Conservation (phyloP, 2,888 invertebrate genomes). For the Nemotelus pantherinus region DNA sequence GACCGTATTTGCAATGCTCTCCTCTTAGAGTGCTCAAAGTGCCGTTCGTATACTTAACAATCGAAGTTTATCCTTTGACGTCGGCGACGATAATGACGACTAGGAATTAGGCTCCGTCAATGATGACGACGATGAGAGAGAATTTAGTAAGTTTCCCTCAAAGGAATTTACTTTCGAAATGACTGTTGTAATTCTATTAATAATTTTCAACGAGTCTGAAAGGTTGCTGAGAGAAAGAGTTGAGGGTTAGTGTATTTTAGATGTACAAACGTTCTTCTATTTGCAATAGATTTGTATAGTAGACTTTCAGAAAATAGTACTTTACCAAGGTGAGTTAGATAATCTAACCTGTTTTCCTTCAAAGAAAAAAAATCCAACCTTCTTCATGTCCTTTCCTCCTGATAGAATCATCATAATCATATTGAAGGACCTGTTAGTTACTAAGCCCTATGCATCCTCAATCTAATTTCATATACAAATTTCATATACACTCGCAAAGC, state of each 20-base stretch:
- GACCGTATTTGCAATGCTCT: background rate
- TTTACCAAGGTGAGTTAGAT: background rate
- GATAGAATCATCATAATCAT: too few relatives aligned
- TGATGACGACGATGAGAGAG: background rate
- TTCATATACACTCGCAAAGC: too few relatives aligned
- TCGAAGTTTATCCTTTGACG: conserved; percentile 23
- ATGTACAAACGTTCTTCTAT: too few relatives aligned
- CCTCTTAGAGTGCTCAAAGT: conserved; percentile 9
- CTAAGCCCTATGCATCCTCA: too few relatives aligned
- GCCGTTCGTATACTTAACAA: conserved; percentile 26
- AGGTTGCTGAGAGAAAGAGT: background rate
- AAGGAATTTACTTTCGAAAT: background rate
- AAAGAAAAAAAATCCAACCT: background rate
- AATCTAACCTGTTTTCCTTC: background rate
- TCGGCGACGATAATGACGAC: too few relatives aligned
- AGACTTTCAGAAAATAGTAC: background rate
- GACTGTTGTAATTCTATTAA: conserved; percentile 10
- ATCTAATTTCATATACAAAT: too few relatives aligned
- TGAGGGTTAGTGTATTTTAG: too few relatives aligned
- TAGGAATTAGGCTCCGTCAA: too few relatives aligned
- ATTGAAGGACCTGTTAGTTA: too few relatives aligned
- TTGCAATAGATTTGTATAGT: background rate
- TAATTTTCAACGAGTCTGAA: conserved; percentile 25
- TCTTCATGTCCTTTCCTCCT: too few relatives aligned
- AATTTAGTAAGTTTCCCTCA: conserved; percentile 19